Percentiles rank a stretch among this genome's conserved stretches.
Evolutionary conservation across 2,113 vertebrate genomes (phyloP).

Genomic region (Antechinus stuartii): DNA sequence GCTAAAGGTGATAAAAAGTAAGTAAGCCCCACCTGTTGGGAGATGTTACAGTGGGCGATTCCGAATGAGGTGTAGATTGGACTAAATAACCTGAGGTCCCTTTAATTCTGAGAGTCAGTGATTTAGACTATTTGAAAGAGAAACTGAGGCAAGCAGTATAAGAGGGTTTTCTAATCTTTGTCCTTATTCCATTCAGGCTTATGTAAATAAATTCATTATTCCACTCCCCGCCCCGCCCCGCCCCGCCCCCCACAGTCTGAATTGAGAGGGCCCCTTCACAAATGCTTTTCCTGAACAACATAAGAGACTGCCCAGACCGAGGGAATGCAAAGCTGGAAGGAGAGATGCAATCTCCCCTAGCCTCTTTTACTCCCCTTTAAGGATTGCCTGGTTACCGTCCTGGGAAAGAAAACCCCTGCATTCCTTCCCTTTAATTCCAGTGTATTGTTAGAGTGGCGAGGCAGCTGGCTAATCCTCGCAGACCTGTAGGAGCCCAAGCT

Average conservation of each 20-base stretch:
- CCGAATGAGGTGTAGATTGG: not conserved
- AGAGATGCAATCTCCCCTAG: slow-evolving; percentile 61
- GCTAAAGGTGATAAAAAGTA: not conserved
- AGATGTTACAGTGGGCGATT: not conserved
- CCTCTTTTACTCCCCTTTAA: slow-evolving; percentile 75
- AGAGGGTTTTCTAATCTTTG: slow-evolving; percentile 1
- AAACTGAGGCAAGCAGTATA: slow-evolving; percentile 44
- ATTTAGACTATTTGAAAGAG: slow-evolving; percentile 16
- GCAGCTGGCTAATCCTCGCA: slow-evolving; percentile 78
- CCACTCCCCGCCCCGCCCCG: slow-evolving; percentile 8
- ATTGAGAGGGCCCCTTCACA: slow-evolving; percentile 6
- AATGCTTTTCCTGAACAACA: slow-evolving; percentile 45
- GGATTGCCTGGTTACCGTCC: slow-evolving; percentile 81
- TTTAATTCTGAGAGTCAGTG: not conserved
- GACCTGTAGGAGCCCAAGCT: slow-evolving; percentile 79
- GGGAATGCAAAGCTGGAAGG: slow-evolving; percentile 11
- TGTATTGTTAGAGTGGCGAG: slow-evolving; percentile 60
- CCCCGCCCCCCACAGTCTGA: not conserved
- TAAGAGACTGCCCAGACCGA: slow-evolving; percentile 35
- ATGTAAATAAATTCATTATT: slow-evolving; percentile 13
- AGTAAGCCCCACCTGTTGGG: not conserved
- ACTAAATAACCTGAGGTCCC: not conserved
- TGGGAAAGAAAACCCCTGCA: slow-evolving; percentile 78
- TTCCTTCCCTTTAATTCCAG: slow-evolving; percentile 81
- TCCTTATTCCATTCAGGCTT: not conserved